Conservation (phyloP, 1,140 invertebrate genomes). For the Drusus annulatus region DNA sequence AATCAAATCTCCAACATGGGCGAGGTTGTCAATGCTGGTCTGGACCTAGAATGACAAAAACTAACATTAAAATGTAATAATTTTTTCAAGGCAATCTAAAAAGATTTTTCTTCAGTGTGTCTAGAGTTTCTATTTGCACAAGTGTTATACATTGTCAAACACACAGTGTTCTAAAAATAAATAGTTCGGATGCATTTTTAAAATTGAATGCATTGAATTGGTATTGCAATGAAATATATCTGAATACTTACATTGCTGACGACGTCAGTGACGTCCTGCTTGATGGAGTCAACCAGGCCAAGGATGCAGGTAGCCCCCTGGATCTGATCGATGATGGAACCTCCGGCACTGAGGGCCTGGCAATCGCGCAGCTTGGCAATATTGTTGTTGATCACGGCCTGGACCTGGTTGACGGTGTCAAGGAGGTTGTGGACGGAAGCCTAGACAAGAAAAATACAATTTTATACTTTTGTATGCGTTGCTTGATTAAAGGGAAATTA, state of each 20-base stretch:
- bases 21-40: neutral
- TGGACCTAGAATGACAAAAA: constrained; percentile 9
- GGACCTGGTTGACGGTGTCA: neutral
- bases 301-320: constrained; percentile 3
- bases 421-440: neutral
- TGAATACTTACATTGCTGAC: neutral
- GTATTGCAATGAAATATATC: no score
- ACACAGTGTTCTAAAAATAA: no score
- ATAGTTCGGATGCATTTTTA: no score
- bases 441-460: neutral
- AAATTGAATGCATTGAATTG: no score
- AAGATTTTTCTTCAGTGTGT: no score
- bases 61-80: no score
- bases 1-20: neutral
- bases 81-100: no score
- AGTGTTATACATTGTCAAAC: no score
- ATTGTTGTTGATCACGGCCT: neutral
- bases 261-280: neutral
- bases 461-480: no score
- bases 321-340: constrained; percentile 19
- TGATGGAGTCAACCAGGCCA: neutral
- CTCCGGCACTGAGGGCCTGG: neutral
- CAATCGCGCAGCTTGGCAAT: neutral
- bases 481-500: no score
- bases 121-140: no score